Evolutionary conservation across 2,113 vertebrate species (phyloP).

Genomic region (Seriola rivoliana): DNA sequence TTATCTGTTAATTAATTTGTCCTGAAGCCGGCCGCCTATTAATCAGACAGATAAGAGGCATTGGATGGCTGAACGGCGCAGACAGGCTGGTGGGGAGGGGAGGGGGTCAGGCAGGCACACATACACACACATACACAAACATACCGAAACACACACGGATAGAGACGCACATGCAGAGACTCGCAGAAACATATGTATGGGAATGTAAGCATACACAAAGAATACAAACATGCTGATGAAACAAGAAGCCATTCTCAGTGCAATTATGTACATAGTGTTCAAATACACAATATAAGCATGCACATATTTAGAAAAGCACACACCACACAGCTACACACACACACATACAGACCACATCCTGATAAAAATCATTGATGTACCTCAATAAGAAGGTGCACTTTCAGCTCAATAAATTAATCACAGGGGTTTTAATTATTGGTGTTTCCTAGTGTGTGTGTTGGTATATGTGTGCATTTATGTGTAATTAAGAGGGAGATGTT

Average conservation of each 20-base stretch:
- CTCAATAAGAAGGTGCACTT: constrained; percentile 95
- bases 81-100: constrained; percentile 88
- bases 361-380: constrained; percentile 98
- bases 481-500: constrained; percentile 47
- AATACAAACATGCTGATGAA: constrained; percentile 40
- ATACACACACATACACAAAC: constrained; percentile 77
- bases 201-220: constrained; percentile 45
- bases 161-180: constrained; percentile 74
- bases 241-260: not conserved
- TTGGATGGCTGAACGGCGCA: constrained; percentile 98
- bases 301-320: constrained; percentile 56
- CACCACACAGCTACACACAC: constrained; percentile 80
- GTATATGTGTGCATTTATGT: constrained; percentile 27
- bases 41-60: constrained; percentile 99
- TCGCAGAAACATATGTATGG: constrained; percentile 78
- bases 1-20: constrained; percentile 99
- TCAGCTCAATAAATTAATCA: constrained; percentile 99
- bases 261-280: constrained; percentile 10
- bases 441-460: constrained; percentile 67
- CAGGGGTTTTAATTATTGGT: constrained; percentile 98
- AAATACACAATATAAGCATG: constrained; percentile 74
- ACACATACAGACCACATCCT: constrained; percentile 79
- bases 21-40: constrained; percentile 99
- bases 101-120: constrained; percentile 18
- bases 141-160: constrained; percentile 48